Percentiles rank a stretch among this genome's conserved stretches.
These are phyloP conservation scores for Zaprionus tsacasi DNA, from an alignment of 1,140 invertebrate species.

Conservation along the genomic window DNA sequence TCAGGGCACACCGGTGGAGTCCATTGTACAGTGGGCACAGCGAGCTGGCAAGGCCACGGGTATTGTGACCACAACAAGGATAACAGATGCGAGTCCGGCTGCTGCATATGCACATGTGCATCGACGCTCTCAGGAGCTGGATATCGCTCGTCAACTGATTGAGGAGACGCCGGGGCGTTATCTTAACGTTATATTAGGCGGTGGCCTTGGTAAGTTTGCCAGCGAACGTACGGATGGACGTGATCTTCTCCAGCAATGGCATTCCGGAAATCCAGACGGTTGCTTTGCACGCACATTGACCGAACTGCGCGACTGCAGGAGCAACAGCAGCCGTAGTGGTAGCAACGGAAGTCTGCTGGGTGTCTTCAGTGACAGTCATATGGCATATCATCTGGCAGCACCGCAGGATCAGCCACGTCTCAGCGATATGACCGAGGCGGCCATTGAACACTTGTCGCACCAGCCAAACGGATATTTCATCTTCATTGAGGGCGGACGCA, in stretches of 20 bases:
- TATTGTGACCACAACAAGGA: conserved; percentile 74
- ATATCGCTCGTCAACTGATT: conserved; percentile 88
- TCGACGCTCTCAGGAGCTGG: conserved; percentile 90
- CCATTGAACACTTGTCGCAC: conserved; percentile 87
- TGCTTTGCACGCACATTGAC: conserved; percentile 87
- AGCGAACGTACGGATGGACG: conserved; percentile 84
- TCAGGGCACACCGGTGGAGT: conserved; percentile 87
- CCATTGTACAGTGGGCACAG: conserved; percentile 93
- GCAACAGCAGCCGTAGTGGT: too few relatives aligned
- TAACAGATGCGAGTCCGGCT: conserved; percentile 78
- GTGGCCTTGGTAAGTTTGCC: conserved; percentile 87
- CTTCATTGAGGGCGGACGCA: conserved; percentile 88
- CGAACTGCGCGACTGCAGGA: conserved; percentile 79
- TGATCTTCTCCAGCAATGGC: conserved; percentile 85
- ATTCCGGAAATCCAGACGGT: conserved; percentile 51
- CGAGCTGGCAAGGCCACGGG: conserved; percentile 87
- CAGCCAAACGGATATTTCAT: conserved; percentile 87
- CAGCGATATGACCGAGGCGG: conserved; percentile 90
- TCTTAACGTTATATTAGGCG: conserved; percentile 88
- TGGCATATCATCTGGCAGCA: conserved; percentile 85
- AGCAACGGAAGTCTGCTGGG: conserved; percentile 83
- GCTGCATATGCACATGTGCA: conserved; percentile 85
- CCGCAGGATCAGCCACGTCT: conserved; percentile 89
- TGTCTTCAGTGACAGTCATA: conserved; percentile 85
- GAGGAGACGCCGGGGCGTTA: conserved; percentile 86